Conservation (phyloP, 2,888 invertebrate species). For the Laothoe populi region DNA sequence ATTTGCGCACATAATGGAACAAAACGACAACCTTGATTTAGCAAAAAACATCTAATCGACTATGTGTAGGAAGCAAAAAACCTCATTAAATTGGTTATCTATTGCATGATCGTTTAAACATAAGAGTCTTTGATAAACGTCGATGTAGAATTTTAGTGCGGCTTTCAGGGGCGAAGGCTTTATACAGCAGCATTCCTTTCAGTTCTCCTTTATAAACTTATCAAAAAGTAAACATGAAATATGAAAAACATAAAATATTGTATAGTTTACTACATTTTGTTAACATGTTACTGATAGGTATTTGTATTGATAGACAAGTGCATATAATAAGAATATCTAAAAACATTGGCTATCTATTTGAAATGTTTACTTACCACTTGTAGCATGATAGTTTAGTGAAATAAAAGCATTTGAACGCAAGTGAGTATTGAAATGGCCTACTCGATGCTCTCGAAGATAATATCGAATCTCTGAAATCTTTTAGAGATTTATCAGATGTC, state of each 20-base stretch:
- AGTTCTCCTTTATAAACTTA: too few species aligned
- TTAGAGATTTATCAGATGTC: constrained; percentile 4
- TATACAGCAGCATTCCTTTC: too few species aligned
- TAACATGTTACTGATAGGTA: too few species aligned
- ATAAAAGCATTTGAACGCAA: background rate
- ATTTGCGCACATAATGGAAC: constrained; percentile 18
- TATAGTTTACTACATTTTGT: too few species aligned
- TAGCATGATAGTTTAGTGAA: background rate
- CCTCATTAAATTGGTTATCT: background rate
- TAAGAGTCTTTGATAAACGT: background rate
- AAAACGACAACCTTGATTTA: constrained; percentile 16
- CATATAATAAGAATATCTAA: too few species aligned
- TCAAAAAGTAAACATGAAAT: too few species aligned
- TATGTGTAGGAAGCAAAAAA: background rate
- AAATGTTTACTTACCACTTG: too few species aligned
- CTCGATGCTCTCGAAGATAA: background rate
- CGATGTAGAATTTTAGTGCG: constrained; percentile 1
- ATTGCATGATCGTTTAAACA: constrained; percentile 1
- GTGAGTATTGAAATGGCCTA: background rate
- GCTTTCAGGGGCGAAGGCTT: too few species aligned
- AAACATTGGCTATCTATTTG: too few species aligned
- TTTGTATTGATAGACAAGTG: too few species aligned
- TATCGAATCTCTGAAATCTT: constrained; percentile 7
- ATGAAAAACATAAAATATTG: too few species aligned
- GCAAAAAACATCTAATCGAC: constrained; percentile 4